Evolutionary conservation across 2,113 vertebrate species (phyloP), one percentile per base, ranked within the genome.

Genomic region (Toxotes jaculatrix): DNA sequence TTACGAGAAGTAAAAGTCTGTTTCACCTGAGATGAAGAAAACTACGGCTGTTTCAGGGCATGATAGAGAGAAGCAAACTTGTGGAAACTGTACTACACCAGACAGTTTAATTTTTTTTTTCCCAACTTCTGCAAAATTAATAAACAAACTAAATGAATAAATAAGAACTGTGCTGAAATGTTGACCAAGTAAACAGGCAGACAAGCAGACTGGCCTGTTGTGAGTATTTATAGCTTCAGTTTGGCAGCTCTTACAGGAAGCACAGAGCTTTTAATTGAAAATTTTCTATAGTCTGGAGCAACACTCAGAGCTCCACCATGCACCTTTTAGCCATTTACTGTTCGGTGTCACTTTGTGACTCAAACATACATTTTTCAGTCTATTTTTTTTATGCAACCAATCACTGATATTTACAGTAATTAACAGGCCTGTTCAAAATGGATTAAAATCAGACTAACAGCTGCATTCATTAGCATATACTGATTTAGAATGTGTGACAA

Each of bases 221-320:
- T 71, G 64, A 79, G 73, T 95, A 94, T 95, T 92, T 93, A 91
- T 93, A 93, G 90, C 64, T 40, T 53, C 74, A 73, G 76, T 79
- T 91, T 93, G 92, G 92, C 90, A 87, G 80, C 85, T 91, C 85
- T 87, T 83, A 74, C 84, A 89, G 78, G 86, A 82, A 80, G 85
- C 82, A 87, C 57, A 59, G 70, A 86, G 84, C 60, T 92, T 87
- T 88, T 92, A 90, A 94, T 91, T 93, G 80, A 93, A 77, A 86
- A 86, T 84, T 74, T 89, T 64, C 88, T 85, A 88, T 89, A 90
- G 85, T 90, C 74, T 62, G 59, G 68, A 90, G 62, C 36, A 9
- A 53, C 76, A 88, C 83, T 88, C 74, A 45, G 17, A 62, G 61
- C 81, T 85, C 70, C 47, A 65, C 66, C 77, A 89, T 87, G 67